Evolutionary conservation across 2,113 vertebrate species (phyloP).

Genomic region (Atrichornis clamosus): DNA sequence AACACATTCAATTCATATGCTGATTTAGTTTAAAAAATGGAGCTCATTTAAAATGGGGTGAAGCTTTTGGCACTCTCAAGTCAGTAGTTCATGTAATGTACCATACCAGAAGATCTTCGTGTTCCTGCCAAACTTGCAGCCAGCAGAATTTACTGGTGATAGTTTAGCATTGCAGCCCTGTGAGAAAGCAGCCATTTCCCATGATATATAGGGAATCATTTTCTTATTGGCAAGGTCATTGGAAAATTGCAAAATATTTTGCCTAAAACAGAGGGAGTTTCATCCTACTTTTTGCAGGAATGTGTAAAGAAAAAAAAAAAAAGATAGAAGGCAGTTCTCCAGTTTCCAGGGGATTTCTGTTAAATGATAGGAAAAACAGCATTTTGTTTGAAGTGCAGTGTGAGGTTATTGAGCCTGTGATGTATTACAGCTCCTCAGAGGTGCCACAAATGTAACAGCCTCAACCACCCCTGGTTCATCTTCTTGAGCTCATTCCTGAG

Average conservation of each 20-base stretch:
- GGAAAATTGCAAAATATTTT: slow-evolving; percentile 70
- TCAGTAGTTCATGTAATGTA: slow-evolving; percentile 41
- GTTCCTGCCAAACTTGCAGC: slow-evolving; percentile 61
- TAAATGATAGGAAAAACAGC: background rate
- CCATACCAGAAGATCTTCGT: slow-evolving; percentile 49
- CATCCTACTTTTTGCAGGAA: slow-evolving; percentile 55
- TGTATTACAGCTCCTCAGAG: background rate
- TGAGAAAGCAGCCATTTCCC: slow-evolving; percentile 68
- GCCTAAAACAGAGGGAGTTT: slow-evolving; percentile 61
- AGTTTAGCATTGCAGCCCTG: slow-evolving; percentile 54
- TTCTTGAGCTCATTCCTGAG: background rate
- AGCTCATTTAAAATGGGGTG: slow-evolving; percentile 51
- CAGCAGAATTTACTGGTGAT: slow-evolving; percentile 56
- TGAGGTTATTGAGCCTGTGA: background rate
- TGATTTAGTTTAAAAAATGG: slow-evolving; percentile 28
- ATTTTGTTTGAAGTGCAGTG: background rate
- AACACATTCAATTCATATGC: background rate
- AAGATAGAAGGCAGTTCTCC: background rate
- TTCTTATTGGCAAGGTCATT: slow-evolving; percentile 56
- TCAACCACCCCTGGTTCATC: background rate
- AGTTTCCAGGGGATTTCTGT: slow-evolving; percentile 10
- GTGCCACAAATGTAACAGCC: background rate
- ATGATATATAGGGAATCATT: slow-evolving; percentile 60
- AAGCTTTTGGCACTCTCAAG: slow-evolving; percentile 49
- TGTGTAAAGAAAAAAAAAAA: background rate